phyloP scores from a whole-genome alignment of 1,140 invertebrate species.

The Orchesella cincta region DNA sequence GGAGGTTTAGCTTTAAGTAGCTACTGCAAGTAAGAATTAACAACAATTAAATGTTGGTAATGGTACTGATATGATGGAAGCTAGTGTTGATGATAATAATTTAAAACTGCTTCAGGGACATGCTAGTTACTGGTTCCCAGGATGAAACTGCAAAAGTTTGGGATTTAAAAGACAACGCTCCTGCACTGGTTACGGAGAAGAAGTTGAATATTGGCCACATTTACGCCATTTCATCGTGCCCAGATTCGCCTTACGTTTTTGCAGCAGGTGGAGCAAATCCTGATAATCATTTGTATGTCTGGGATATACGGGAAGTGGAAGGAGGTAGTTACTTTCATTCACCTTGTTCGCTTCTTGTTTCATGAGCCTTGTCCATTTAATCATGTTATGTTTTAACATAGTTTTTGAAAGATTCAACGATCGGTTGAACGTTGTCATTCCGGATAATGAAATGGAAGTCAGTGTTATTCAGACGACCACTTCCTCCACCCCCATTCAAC shows the following conservation, averaged over 20 bases:
- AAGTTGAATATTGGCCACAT: slow-evolving; percentile 69
- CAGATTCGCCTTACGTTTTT: slow-evolving; percentile 77
- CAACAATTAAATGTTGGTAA: slow-evolving; percentile 29
- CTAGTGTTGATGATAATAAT: slow-evolving; percentile 49
- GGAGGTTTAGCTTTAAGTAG: slow-evolving; percentile 61
- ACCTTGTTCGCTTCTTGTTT: too few species aligned
- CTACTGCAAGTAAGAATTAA: slow-evolving; percentile 20
- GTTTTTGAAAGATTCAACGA: not conserved
- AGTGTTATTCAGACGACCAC: too few species aligned
- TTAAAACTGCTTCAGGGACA: too few species aligned
- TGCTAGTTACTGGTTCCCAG: slow-evolving; percentile 70
- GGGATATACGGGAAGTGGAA: slow-evolving; percentile 69
- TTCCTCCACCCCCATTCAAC: too few species aligned
- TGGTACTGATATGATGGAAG: slow-evolving; percentile 51
- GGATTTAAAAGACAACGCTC: too few species aligned
- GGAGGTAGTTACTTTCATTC: too few species aligned
- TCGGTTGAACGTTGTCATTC: not conserved
- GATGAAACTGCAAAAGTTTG: slow-evolving; percentile 78
- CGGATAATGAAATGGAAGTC: not conserved
- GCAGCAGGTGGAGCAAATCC: slow-evolving; percentile 82
- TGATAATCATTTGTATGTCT: slow-evolving; percentile 73
- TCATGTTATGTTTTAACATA: not conserved
- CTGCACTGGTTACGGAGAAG: slow-evolving; percentile 62
- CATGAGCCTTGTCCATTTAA: too few species aligned
- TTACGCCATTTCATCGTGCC: slow-evolving; percentile 72